Percentiles rank a stretch among this genome's conserved stretches.
These are phyloP conservation scores for Chaetodon auriga DNA, from an alignment of 2,113 vertebrate genomes.

Conservation along the genomic window DNA sequence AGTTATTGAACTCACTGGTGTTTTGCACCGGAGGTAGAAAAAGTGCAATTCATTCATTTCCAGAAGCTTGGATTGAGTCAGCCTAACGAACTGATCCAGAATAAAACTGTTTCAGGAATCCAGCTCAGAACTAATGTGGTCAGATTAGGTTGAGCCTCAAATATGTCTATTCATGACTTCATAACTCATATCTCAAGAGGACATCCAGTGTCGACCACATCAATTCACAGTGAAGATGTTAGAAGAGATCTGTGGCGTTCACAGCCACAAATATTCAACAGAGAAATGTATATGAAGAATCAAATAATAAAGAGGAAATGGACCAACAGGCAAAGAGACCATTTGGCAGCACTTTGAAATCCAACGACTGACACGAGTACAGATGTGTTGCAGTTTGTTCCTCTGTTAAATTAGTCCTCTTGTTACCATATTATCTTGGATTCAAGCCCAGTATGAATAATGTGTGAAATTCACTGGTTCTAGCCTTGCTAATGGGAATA, in stretches of 20 bases:
- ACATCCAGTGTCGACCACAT: not conserved
- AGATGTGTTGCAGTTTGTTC: slow-evolving; percentile 9
- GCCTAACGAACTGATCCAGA: not conserved
- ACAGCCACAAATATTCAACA: slow-evolving; percentile 12
- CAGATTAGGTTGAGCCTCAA: slow-evolving; percentile 18
- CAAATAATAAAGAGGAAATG: not conserved
- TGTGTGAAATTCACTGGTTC: not conserved
- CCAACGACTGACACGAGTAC: not conserved
- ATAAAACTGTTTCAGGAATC: not conserved
- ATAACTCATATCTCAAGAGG: slow-evolving; percentile 6
- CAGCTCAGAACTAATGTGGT: slow-evolving; percentile 11
- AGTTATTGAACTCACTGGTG: not conserved
- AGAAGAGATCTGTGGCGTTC: not conserved
- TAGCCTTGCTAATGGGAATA: not conserved
- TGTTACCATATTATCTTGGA: slow-evolving; percentile 21
- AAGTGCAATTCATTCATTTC: not conserved
- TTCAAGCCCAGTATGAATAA: slow-evolving; percentile 10
- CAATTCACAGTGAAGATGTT: slow-evolving; percentile 41
- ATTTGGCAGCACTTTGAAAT: slow-evolving; percentile 25
- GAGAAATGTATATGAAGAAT: not conserved
- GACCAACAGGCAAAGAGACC: not conserved
- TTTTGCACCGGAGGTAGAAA: not conserved
- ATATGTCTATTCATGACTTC: slow-evolving; percentile 29
- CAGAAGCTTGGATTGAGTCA: slow-evolving; percentile 2
- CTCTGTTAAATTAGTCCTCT: slow-evolving; percentile 5